A percentile compares a stretch with the other conserved stretches of the same genome.
Conservation (phyloP, 2,113 vertebrate species). For the Antechinus flavipes region DNA sequence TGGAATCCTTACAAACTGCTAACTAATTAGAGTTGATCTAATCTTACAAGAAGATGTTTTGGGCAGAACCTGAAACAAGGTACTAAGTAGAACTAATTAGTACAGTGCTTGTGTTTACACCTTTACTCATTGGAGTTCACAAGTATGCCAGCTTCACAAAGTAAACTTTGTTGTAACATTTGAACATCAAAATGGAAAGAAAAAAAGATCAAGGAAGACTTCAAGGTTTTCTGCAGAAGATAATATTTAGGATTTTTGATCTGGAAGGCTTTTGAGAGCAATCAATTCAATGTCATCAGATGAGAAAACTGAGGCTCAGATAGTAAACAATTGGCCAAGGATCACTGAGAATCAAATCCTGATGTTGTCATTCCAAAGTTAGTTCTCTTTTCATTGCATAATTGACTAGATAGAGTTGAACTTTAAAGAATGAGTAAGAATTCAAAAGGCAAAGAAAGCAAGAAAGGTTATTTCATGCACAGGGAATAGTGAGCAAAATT, state of each 20-base stretch:
- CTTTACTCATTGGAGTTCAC: too few relatives aligned
- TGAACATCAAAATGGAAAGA: neutral
- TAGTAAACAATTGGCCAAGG: neutral
- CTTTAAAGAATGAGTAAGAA: neutral
- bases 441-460: neutral
- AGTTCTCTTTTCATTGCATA: neutral
- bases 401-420: neutral
- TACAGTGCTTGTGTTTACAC: too few relatives aligned
- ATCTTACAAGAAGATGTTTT: too few relatives aligned
- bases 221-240: neutral
- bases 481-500: neutral
- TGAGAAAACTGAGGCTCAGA: neutral
- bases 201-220: neutral
- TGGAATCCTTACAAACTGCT: too few relatives aligned
- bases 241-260: neutral
- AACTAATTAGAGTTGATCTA: too few relatives aligned
- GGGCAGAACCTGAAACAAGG: too few relatives aligned
- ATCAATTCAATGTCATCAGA: neutral
- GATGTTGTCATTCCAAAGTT: neutral
- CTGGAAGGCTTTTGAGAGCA: neutral
- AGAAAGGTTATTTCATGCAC: neutral
- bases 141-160: too few relatives aligned
- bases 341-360: neutral
- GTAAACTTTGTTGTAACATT: neutral
- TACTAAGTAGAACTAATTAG: too few relatives aligned